These are phyloP conservation scores for Acestrorhynchus altus DNA, from an alignment of 2,797 vertebrate species.

Conservation along the genomic window DNA sequence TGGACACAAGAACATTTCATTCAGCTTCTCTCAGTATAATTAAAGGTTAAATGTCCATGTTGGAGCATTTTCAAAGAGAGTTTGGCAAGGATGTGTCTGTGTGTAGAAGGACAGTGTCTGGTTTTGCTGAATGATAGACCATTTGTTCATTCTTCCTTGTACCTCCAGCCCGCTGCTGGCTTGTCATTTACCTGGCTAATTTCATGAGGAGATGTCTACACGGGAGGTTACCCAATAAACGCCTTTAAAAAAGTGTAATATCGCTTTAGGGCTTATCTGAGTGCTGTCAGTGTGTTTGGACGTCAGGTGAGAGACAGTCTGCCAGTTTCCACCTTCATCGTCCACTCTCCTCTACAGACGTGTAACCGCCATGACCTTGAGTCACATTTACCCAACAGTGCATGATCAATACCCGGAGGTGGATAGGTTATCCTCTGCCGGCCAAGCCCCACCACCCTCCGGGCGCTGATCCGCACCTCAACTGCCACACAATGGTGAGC, in stretches of 20 bases:
- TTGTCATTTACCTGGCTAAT: constrained; percentile 13
- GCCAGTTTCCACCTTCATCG: background rate
- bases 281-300: background rate
- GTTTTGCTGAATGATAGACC: background rate
- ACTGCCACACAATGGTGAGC: constrained; percentile 5
- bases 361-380: no score
- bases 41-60: no score
- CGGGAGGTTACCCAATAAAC: background rate
- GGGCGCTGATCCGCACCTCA: constrained; percentile 15
- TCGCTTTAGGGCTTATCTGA: background rate
- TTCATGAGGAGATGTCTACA: constrained; percentile 3
- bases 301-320: background rate
- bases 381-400: constrained; percentile 53
- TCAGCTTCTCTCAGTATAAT: no score
- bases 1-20: no score
- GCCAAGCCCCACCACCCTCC: constrained; percentile 3
- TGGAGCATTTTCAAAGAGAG: no score
- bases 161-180: background rate
- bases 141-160: background rate
- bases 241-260: background rate
- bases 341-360: background rate
- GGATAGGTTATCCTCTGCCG: constrained; percentile 28
- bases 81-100: no score
- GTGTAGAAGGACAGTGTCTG: no score
- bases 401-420: constrained; percentile 40